Evolutionary conservation across 2,797 vertebrate genomes (phyloP), one percentile per base, ranked within the genome.

Genomic region (Mormyrus hasselquistii): DNA sequence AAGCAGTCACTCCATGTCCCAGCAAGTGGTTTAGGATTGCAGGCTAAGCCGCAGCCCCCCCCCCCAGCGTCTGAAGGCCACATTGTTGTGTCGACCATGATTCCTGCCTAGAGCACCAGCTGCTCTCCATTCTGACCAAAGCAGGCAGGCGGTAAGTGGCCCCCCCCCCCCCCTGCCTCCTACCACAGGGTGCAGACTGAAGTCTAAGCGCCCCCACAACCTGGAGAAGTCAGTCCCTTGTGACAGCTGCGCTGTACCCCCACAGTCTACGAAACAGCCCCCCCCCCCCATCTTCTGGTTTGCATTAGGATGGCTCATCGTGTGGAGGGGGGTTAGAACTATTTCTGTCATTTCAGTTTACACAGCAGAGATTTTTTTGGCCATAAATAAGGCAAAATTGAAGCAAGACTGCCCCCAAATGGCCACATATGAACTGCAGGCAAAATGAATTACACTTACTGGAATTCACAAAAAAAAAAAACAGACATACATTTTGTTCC

Each of bases 351-450:
- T 62, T 92, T 94, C 94, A 95, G 94, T 93, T 93, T 94, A 92
- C 92, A 95, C 91, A 95, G 94, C 94, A 94, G 93, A 90, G 91
- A 90, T 88, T 88, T 93, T 94, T 95, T 92, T 94, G 90, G 3
- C 82, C 88, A 73, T 19, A 12, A 22, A 22, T 12, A 88, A 87
- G 57, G 29, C 49, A 76, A 84, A 25, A 2, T 41, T 62, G 89
- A 96, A 96, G 96, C 95, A 95, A 95, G 93, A 95, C 95, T 95
- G 93, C 96, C 0, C 96, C 94, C 95, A 95, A 96, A 93, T 94
- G 98, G 96, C 76, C 59, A 73, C 0, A 90, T 22, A 25, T 86
- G 69, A 91, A 93, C 91, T 91, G 83, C 91, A 90, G 88, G n/a
- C 91, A 91, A 86, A 93, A 4, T 65, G 10, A 85, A 59, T 25